phyloP scores from a whole-genome alignment of 92 coral and sea anemone species.

The Hydrozoanthus gracilis region DNA sequence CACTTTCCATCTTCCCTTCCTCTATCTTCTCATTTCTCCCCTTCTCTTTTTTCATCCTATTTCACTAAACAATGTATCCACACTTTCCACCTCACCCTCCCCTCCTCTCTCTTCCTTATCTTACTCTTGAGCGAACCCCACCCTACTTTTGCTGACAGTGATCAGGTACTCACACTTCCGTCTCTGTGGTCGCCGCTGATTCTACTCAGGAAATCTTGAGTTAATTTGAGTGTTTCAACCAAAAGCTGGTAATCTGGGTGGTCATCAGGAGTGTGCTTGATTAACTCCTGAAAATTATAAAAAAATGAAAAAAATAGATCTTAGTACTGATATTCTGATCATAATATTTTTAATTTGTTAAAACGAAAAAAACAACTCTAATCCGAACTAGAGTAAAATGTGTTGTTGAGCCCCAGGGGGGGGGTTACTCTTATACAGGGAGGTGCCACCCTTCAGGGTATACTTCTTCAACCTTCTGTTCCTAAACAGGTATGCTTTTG shows the following conservation, averaged over 20 bases:
- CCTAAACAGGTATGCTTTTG: no score
- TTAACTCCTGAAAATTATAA: slow-evolving; percentile 70
- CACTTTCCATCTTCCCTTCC: neutral
- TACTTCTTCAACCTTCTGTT: no score
- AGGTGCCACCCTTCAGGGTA: no score
- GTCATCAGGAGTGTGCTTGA: slow-evolving; percentile 90
- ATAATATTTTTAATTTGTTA: no score
- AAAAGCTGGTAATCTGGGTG: slow-evolving; percentile 89
- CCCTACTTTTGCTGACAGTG: neutral
- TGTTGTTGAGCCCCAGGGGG: no score
- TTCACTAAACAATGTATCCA: neutral
- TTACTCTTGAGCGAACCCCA: neutral
- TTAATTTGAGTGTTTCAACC: slow-evolving; percentile 72
- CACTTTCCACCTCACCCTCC: neutral
- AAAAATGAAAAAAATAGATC: neutral
- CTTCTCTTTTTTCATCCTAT: no score
- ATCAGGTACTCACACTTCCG: slow-evolving; percentile 67
- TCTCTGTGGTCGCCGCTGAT: slow-evolving; percentile 85
- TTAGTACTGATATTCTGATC: neutral
- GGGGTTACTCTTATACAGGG: no score
- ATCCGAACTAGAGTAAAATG: no score
- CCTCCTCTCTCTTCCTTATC: neutral
- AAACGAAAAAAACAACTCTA: no score
- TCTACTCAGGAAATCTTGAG: slow-evolving; percentile 82
- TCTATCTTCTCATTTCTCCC: no score